Evolutionary conservation across 2,113 vertebrate genomes (phyloP), one percentile per base, ranked within the genome.

Genomic region (Xiphophorus hellerii): DNA sequence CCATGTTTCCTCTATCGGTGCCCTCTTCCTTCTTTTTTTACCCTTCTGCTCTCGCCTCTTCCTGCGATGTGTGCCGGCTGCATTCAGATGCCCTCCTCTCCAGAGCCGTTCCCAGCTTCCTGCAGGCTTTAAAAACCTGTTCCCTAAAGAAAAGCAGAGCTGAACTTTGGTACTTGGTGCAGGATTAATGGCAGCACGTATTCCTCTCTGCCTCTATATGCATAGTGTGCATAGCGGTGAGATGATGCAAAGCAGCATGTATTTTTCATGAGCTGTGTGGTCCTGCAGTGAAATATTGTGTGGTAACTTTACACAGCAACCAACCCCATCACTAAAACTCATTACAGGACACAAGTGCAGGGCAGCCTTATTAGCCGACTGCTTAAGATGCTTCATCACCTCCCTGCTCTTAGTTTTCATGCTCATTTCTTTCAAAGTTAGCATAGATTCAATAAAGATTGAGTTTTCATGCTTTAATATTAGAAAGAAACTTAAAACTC

Each of bases 61-160:
- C 66, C 20, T 66, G 39, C 70, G 48, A 28, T 77, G 73, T 83
- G 76, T 84, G 83, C 44, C 73, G 81, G 84, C 84, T 88, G 72
- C 78, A 70, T 78, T 71, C 76, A 51, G 65, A 70, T 67, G 8
- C 58, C 62, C 62, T 82, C 67, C 74, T 69, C 82, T 78, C 81
- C 70, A 74, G 72, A 78, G 65, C 77, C 1, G 60, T 80, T 67
- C 71, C 62, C 54, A 14, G 63, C 68, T 84, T 78, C 73, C 78
- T 0, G 74, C 81, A 70, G 78, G 80, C 76, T 71, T 71, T 74
- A 68, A 82, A 77, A 58, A 58, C 67, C 75, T 65, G 76, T 29
- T 85, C 81, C 79, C 35, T 70, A 51, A 17, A 86, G 77, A 85
- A 85, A 22, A 48, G 12, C 48, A 12, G 69, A 71, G 61, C 82